A percentile compares a stretch with the other conserved stretches of the same genome.
These are phyloP conservation scores for Leptobrachium ailaonicum DNA, from an alignment of 2,113 vertebrate species.

Conservation along the genomic window DNA sequence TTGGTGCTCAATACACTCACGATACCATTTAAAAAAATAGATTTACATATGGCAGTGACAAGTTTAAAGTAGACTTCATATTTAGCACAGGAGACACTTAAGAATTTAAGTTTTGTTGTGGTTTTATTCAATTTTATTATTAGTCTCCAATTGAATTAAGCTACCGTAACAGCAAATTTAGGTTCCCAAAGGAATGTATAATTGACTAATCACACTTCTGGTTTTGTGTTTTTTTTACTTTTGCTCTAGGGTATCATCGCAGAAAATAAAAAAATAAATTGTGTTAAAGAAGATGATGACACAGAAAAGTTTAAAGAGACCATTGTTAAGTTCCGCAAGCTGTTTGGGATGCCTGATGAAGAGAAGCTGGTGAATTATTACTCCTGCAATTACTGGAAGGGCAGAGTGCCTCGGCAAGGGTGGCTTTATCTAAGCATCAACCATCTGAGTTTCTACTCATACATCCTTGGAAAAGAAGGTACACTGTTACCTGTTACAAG, in stretches of 20 bases:
- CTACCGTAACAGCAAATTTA: no score
- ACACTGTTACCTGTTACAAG: background rate
- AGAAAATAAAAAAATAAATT: slow-evolving; percentile 95
- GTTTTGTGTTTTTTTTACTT: background rate
- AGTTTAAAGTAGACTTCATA: no score
- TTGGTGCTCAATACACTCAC: no score
- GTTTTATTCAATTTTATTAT: no score
- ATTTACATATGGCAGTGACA: no score
- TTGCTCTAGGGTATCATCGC: slow-evolving; percentile 88
- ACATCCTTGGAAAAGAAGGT: slow-evolving; percentile 96
- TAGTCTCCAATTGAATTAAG: no score
- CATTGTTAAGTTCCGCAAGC: slow-evolving; percentile 88
- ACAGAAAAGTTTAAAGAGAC: slow-evolving; percentile 97
- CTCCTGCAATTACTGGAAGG: slow-evolving; percentile 98
- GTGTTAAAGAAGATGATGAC: slow-evolving; percentile 92
- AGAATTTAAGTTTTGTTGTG: no score
- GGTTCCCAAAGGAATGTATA: background rate
- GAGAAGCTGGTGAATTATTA: slow-evolving; percentile 98
- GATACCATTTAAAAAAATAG: no score
- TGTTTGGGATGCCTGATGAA: slow-evolving; percentile 96
- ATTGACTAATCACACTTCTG: background rate
- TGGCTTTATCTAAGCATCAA: slow-evolving; percentile 99
- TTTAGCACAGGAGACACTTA: no score
- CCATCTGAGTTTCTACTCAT: slow-evolving; percentile 96
- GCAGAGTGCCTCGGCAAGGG: slow-evolving; percentile 93